Conservation (phyloP, 2,113 vertebrate species). For the Thunnus thynnus region DNA sequence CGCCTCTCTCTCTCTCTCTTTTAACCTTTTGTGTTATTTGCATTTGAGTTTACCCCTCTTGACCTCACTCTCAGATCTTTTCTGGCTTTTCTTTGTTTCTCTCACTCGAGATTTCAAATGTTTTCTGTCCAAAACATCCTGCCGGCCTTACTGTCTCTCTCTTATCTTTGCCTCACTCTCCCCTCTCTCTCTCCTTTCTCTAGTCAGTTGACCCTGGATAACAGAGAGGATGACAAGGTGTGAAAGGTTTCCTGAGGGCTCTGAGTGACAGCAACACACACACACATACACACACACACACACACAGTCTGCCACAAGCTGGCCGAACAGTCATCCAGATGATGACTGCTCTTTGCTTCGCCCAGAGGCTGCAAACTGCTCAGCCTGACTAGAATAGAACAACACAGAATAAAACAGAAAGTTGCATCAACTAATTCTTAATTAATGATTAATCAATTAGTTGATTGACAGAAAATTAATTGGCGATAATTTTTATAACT, state of each 20-base stretch:
- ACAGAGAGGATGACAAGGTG: slow-evolving; percentile 58
- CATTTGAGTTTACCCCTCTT: not conserved
- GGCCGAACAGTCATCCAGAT: slow-evolving; percentile 40
- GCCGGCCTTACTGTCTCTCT: too few relatives aligned
- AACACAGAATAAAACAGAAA: not conserved
- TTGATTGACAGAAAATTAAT: too few relatives aligned
- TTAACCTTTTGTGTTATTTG: not conserved
- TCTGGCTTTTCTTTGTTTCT: not conserved
- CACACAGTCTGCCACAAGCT: slow-evolving; percentile 10
- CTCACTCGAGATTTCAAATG: not conserved
- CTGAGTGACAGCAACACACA: slow-evolving; percentile 42
- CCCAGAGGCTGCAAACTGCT: slow-evolving; percentile 37
- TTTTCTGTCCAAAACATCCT: not conserved
- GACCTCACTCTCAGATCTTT: not conserved
- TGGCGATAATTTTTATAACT: too few relatives aligned
- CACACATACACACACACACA: not conserved
- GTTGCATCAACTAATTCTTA: too few relatives aligned
- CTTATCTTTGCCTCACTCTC: not conserved
- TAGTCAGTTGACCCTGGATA: slow-evolving; percentile 31
- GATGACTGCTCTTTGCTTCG: slow-evolving; percentile 50
- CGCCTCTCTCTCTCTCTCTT: not conserved
- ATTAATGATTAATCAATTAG: too few relatives aligned
- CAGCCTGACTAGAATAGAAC: slow-evolving; percentile 1
- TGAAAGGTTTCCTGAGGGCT: slow-evolving; percentile 53
- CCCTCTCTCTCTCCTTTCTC: not conserved